A percentile compares a stretch with the other conserved stretches of the same genome.
Conservation (phyloP, 2,888 invertebrate genomes). For the Pristionchus entomophagus region DNA sequence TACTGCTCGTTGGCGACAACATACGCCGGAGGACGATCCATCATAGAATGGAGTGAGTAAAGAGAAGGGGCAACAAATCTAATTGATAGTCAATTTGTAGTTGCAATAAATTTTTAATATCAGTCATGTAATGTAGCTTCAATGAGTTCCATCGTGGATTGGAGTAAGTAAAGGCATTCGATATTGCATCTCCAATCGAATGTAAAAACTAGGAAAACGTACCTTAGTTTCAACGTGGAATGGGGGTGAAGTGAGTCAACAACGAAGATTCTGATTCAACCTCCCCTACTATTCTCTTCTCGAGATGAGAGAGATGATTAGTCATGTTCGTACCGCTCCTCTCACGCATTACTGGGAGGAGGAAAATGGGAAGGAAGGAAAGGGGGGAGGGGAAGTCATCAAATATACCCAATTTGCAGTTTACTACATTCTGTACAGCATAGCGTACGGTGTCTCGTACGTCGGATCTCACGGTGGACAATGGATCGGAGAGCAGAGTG, state of each 20-base stretch:
- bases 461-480: slow-evolving; percentile 18
- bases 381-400: background rate
- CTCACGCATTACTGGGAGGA: background rate
- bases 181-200: no score
- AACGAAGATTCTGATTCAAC: slow-evolving; percentile 5
- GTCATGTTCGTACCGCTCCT: background rate
- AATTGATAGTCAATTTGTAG: no score
- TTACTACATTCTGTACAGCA: slow-evolving; percentile 48
- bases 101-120: no score
- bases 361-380: background rate
- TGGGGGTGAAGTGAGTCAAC: no score
- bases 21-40: slow-evolving; percentile 30
- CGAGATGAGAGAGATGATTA: slow-evolving; percentile 16
- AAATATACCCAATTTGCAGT: slow-evolving; percentile 4
- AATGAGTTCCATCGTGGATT: no score
- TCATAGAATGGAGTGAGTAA: slow-evolving; percentile 45
- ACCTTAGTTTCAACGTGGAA: no score
- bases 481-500: slow-evolving; percentile 30
- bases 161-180: no score
- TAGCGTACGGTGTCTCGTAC: slow-evolving; percentile 39
- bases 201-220: no score
- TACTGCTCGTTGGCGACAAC: slow-evolving; percentile 42
- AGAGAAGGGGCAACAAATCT: no score
- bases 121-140: no score
- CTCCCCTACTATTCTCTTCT: background rate